A percentile compares a stretch with the other conserved stretches of the same genome.
Evolutionary conservation across 2,113 vertebrate species (phyloP).

Genomic region (Ifrita kowaldi): DNA sequence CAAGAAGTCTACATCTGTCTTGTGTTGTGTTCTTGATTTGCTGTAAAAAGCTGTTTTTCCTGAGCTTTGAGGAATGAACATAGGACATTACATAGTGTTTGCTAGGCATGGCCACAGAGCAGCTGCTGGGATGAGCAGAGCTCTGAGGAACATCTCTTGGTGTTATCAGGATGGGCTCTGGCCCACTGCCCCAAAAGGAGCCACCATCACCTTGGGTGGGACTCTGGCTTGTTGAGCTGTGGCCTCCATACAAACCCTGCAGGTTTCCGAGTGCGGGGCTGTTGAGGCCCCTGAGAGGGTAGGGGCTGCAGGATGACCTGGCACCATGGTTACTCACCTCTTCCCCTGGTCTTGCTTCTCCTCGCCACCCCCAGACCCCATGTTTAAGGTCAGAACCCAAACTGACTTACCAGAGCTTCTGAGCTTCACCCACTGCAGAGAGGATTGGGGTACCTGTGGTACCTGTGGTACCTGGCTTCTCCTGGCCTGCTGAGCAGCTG

Average conservation of each 20-base stretch:
- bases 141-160: not conserved
- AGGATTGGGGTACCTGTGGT: not conserved
- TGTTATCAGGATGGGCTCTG: not conserved
- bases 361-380: not conserved
- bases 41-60: not conserved
- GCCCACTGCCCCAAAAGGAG: not conserved
- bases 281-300: not conserved
- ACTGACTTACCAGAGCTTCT: not conserved
- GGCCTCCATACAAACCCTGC: not conserved
- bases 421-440: not conserved
- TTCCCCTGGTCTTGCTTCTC: not conserved
- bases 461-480: not conserved
- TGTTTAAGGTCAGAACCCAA: not conserved
- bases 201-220: not conserved
- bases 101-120: not conserved
- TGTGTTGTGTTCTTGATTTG: not conserved
- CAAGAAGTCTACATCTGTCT: not conserved
- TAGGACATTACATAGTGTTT: not conserved
- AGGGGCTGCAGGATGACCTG: not conserved
- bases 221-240: not conserved
- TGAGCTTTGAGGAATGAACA: not conserved
- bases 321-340: accelerated
- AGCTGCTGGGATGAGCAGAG: not conserved
- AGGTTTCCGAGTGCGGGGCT: accelerated
- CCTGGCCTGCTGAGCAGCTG: not conserved